phyloP scores from a whole-genome alignment of 2,797 vertebrate genomes.

The Rhinatrema bivittatum region DNA sequence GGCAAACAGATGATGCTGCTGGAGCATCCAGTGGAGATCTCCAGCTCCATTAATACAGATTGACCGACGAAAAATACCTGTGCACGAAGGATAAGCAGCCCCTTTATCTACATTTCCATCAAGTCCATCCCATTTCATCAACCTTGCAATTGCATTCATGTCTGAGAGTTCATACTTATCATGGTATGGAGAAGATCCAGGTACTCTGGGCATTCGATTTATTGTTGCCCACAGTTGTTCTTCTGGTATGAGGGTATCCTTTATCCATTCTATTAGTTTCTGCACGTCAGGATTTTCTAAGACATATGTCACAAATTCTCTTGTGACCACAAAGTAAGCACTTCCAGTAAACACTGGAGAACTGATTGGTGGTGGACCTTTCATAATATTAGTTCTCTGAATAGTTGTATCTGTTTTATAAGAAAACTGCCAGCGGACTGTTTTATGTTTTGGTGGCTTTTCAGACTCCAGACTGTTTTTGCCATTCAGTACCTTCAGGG shows the following conservation, averaged over 20 bases:
- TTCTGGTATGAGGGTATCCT: conserved; percentile 86
- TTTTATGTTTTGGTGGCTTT: conserved; percentile 44
- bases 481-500: conserved; percentile 58
- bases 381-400: conserved; percentile 18
- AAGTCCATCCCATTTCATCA: conserved; percentile 72
- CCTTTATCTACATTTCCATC: conserved; percentile 62
- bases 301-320: conserved; percentile 68
- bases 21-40: conserved; percentile 72
- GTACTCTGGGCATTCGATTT: conserved; percentile 67
- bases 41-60: conserved; percentile 76
- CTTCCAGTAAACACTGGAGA: conserved; percentile 74
- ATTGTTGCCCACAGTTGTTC: conserved; percentile 85
- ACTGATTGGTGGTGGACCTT: conserved; percentile 58
- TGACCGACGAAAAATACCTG: conserved; percentile 48
- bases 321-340: conserved; percentile 71
- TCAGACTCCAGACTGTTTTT: conserved; percentile 74
- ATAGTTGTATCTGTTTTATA: conserved; percentile 32
- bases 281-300: conserved; percentile 43
- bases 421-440: conserved; percentile 58
- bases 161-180: conserved; percentile 69
- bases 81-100: conserved; percentile 68
- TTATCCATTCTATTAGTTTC: conserved; percentile 70
- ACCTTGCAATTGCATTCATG: conserved; percentile 69
- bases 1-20: conserved; percentile 73
- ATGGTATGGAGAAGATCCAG: conserved; percentile 55